These are phyloP conservation scores for Paradoxurus hermaphroditus DNA, from an alignment of 2,113 vertebrate genomes.

Conservation along the genomic window DNA sequence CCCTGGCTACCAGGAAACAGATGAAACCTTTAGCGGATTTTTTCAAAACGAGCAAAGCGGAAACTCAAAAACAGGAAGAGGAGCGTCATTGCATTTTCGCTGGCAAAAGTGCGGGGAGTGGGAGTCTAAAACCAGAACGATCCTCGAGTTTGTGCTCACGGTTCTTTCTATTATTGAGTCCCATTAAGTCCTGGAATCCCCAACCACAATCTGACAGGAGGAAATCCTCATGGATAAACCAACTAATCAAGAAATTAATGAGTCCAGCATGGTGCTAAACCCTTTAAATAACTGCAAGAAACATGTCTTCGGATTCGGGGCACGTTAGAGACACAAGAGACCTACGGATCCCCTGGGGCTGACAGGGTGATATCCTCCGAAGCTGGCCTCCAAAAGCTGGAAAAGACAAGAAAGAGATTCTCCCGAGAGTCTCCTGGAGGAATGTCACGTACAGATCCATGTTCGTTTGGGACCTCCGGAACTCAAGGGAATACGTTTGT, in stretches of 20 bases:
- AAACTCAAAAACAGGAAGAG: neutral
- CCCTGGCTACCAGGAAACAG: neutral
- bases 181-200: neutral
- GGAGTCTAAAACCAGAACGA: neutral
- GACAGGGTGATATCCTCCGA: neutral
- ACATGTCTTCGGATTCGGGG: neutral
- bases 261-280: neutral
- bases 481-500: neutral
- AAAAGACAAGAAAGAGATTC: neutral
- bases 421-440: neutral
- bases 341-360: neutral
- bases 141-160: neutral
- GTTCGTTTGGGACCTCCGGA: neutral
- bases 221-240: neutral
- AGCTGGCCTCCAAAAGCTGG: neutral
- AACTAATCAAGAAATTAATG: neutral
- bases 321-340: neutral
- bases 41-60: slow-evolving; percentile 17
- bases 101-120: neutral
- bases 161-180: neutral
- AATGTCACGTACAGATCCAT: neutral
- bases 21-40: neutral
- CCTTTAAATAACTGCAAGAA: neutral
- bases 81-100: neutral
- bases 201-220: neutral